A percentile compares a stretch with the other conserved stretches of the same genome.
Evolutionary conservation across 1,140 invertebrate species (phyloP).

Genomic region (Linepithema humile): DNA sequence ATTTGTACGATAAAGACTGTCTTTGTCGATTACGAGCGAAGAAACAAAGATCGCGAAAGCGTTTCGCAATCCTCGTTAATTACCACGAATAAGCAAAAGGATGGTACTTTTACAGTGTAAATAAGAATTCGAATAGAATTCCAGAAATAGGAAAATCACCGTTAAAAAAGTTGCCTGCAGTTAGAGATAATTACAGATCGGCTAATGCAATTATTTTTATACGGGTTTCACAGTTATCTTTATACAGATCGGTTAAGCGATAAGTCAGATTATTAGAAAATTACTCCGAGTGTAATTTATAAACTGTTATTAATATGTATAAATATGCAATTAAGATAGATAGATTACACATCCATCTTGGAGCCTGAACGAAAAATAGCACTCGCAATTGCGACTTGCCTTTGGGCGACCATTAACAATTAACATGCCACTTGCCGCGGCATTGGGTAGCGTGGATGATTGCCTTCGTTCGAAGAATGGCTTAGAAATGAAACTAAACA

Average conservation of each 20-base stretch:
- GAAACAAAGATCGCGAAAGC: neutral
- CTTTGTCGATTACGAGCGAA: slow-evolving; percentile 36
- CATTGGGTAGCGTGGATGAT: slow-evolving; percentile 49
- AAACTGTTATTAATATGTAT: neutral
- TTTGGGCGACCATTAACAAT: slow-evolving; percentile 46
- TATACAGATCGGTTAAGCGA: neutral
- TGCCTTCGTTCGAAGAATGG: slow-evolving; percentile 62
- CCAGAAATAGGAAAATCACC: neutral
- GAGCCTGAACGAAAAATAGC: neutral
- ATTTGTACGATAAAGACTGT: slow-evolving; percentile 26
- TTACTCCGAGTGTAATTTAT: neutral
- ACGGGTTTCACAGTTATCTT: no score
- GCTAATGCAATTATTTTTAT: no score
- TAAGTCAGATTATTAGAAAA: neutral
- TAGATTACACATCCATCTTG: neutral
- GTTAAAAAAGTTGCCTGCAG: neutral
- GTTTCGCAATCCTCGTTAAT: slow-evolving; percentile 36
- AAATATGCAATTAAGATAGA: neutral
- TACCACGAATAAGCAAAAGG: neutral
- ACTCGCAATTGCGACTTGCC: slow-evolving; percentile 19
- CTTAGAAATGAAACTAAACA: slow-evolving; percentile 59
- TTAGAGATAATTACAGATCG: neutral
- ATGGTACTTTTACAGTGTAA: neutral
- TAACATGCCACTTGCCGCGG: slow-evolving; percentile 30
- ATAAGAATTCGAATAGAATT: neutral